phyloP scores from a whole-genome alignment of 2,888 invertebrate genomes.

The Cryptosula pallasiana region DNA sequence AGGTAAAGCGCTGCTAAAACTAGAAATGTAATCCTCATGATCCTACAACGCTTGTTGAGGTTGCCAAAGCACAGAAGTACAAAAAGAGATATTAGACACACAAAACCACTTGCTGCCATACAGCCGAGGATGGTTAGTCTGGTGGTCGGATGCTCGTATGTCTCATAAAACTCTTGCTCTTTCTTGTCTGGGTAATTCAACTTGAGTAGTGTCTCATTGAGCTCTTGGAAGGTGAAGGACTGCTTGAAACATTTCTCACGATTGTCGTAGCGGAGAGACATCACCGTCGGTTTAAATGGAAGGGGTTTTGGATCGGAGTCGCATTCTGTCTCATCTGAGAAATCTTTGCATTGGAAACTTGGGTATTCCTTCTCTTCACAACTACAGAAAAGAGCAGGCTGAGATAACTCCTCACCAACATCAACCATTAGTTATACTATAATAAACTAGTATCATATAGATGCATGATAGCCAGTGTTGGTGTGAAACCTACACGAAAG shows the following conservation, averaged over 20 bases:
- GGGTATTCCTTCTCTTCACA: constrained; percentile 21
- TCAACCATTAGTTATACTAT: too few relatives aligned
- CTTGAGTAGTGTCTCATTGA: background rate
- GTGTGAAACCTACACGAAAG: background rate
- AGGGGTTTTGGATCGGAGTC: constrained; percentile 3
- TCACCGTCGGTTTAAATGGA: background rate
- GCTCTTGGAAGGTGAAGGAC: background rate
- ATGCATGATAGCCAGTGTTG: too few relatives aligned
- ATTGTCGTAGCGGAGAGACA: background rate
- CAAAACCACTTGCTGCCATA: background rate
- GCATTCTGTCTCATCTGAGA: constrained; percentile 24
- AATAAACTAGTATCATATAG: too few relatives aligned
- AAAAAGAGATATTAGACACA: background rate
- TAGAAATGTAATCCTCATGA: background rate
- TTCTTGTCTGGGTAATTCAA: constrained; percentile 18
- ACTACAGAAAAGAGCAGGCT: too few relatives aligned
- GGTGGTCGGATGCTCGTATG: background rate
- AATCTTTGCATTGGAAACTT: constrained; percentile 19
- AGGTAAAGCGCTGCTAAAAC: background rate
- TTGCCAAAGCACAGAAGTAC: background rate
- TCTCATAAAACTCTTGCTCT: background rate
- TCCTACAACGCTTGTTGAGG: background rate
- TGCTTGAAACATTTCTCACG: constrained; percentile 9
- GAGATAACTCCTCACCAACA: too few relatives aligned
- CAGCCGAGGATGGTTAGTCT: background rate